Conservation (phyloP, 2,888 invertebrate genomes). For the Tribolium freemani region DNA sequence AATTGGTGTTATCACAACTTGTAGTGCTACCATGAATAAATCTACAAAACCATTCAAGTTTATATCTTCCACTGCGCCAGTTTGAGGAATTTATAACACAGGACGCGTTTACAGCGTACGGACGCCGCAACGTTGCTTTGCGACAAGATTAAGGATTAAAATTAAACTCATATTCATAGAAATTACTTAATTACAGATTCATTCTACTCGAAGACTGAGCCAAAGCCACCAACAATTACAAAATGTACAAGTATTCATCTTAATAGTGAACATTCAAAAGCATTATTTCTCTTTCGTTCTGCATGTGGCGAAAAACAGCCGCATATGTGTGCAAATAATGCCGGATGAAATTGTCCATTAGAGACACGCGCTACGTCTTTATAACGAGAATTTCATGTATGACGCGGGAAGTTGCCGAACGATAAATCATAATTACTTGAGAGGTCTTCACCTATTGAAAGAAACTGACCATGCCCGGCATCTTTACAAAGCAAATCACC, state of each 20-base stretch:
- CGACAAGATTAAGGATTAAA: constrained; percentile 9
- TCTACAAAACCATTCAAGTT: constrained; percentile 1
- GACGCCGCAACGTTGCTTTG: neutral
- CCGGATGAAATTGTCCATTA: constrained; percentile 52
- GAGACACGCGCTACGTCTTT: constrained; percentile 54
- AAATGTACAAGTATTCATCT: neutral
- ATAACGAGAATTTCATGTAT: constrained; percentile 55
- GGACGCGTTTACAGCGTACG: neutral
- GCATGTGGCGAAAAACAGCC: neutral
- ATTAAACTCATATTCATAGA: constrained; percentile 8
- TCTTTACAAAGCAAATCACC: constrained; percentile 33
- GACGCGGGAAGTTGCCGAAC: constrained; percentile 52
- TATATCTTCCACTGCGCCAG: constrained; percentile 14
- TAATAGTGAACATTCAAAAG: too few species aligned
- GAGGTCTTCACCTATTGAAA: constrained; percentile 44
- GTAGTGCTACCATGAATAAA: constrained; percentile 4
- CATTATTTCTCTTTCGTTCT: neutral
- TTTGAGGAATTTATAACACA: constrained; percentile 16
- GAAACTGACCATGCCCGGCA: constrained; percentile 25
- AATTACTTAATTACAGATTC: neutral
- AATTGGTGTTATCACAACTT: constrained; percentile 15
- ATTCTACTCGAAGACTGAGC: neutral
- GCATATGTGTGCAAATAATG: neutral
- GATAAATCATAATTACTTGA: constrained; percentile 56
- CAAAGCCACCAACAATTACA: neutral